Conservation (phyloP, 1,140 invertebrate species). For the Hypothenemus hampei region DNA sequence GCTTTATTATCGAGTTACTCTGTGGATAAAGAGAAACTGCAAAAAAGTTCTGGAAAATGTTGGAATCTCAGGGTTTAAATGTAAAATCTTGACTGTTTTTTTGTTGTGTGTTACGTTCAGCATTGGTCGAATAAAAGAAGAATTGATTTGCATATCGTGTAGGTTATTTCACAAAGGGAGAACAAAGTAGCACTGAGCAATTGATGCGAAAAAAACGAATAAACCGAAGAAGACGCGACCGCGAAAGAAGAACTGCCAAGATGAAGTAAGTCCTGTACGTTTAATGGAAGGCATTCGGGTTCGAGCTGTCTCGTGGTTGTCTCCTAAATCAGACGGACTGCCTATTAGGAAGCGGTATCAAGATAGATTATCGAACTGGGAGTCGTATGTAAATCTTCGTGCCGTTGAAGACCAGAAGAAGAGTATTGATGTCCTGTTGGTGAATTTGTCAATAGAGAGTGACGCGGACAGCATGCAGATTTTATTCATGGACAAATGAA, state of each 20-base stretch:
- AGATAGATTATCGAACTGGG: slow-evolving; percentile 28
- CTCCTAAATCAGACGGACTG: slow-evolving; percentile 27
- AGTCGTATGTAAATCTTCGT: slow-evolving; percentile 27
- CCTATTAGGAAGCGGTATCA: slow-evolving; percentile 28
- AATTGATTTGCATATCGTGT: slow-evolving; percentile 28
- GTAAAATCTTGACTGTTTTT: neutral
- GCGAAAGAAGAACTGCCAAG: slow-evolving; percentile 19
- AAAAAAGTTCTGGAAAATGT: neutral
- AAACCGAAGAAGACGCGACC: slow-evolving; percentile 1
- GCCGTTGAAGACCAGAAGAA: slow-evolving; percentile 10
- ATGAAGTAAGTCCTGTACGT: slow-evolving; percentile 25
- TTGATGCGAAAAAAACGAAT: slow-evolving; percentile 20
- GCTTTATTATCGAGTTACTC: no score
- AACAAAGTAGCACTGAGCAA: slow-evolving; percentile 28
- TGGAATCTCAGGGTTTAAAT: neutral
- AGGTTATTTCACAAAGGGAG: slow-evolving; percentile 27
- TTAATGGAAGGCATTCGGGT: slow-evolving; percentile 20
- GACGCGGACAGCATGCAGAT: slow-evolving; percentile 21
- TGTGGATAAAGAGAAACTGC: neutral
- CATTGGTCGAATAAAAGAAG: no score
- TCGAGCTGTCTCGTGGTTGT: slow-evolving; percentile 21
- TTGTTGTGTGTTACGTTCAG: no score
- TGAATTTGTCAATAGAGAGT: slow-evolving; percentile 28
- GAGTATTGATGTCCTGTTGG: slow-evolving; percentile 25
- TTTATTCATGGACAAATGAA: slow-evolving; percentile 9